Conservation (phyloP, 2,888 invertebrate genomes). For the Branchellion lobata region DNA sequence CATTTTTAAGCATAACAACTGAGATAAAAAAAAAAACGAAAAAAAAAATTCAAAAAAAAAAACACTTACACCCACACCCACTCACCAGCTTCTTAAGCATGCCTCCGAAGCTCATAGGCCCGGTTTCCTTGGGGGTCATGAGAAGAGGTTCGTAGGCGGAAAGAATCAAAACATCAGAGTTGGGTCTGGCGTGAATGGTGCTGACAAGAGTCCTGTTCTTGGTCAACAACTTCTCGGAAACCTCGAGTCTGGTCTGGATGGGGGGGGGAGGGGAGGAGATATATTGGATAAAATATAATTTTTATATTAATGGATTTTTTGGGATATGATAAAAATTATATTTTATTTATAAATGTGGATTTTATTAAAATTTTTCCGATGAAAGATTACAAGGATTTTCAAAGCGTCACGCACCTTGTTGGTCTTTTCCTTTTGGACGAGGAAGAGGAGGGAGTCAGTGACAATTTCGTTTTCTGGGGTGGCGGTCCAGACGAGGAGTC, state of each 20-base stretch:
- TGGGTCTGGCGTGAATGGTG: neutral
- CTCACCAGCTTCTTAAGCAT: neutral
- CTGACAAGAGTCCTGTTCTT: neutral
- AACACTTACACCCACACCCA: too few species aligned
- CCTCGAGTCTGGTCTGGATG: neutral
- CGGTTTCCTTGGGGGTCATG: neutral
- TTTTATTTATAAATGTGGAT: too few species aligned
- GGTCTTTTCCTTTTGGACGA: neutral
- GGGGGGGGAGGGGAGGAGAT: too few species aligned
- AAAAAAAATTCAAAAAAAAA: neutral
- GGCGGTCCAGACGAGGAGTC: conserved; percentile 29
- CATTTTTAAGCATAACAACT: too few species aligned
- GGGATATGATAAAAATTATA: too few species aligned
- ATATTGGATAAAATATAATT: too few species aligned
- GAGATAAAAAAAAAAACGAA: too few species aligned
- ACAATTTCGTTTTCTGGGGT: neutral
- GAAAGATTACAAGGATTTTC: too few species aligned
- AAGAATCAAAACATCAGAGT: neutral
- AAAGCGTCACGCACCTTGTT: neutral
- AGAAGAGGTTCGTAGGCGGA: neutral
- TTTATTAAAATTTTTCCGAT: too few species aligned
- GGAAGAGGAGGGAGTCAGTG: conserved; percentile 7
- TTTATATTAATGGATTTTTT: too few species aligned
- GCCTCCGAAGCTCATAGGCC: neutral
- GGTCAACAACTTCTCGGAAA: neutral